phyloP scores from a whole-genome alignment of 35 echinoderm and acorn worm species.

The Diadema setosum region DNA sequence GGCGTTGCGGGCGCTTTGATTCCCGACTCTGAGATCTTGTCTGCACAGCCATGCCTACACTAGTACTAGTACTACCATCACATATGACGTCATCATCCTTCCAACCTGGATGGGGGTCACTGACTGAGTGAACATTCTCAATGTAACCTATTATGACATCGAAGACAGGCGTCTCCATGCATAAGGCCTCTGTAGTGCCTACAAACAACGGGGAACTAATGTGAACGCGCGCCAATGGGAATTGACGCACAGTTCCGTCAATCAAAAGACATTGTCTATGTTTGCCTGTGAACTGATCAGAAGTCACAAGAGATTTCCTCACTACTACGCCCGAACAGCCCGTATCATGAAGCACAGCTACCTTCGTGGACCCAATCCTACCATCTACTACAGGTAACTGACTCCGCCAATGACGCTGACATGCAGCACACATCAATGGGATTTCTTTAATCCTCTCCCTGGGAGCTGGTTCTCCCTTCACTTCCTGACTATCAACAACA shows the following conservation, averaged over 20 bases:
- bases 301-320: neutral
- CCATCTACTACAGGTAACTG: constrained; percentile 29
- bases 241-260: constrained; percentile 36
- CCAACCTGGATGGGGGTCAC: neutral
- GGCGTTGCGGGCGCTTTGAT: neutral
- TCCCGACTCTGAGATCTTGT: neutral
- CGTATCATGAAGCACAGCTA: constrained; percentile 37
- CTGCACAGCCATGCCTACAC: neutral
- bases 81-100: neutral
- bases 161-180: constrained; percentile 47
- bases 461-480: too few species aligned
- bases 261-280: constrained; percentile 38
- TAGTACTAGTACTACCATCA: neutral
- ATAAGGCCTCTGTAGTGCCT: constrained; percentile 36
- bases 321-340: constrained; percentile 57
- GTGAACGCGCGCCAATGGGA: constrained; percentile 14
- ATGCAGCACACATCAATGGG: constrained; percentile 25
- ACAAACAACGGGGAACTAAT: constrained; percentile 53
- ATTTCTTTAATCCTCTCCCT: neutral
- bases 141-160: constrained; percentile 57
- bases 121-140: neutral
- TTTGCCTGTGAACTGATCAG: constrained; percentile 40
- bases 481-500: too few species aligned
- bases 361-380: neutral
- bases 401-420: neutral